phyloP scores from a whole-genome alignment of 2,888 invertebrate species.

The Aplocera efformata region DNA sequence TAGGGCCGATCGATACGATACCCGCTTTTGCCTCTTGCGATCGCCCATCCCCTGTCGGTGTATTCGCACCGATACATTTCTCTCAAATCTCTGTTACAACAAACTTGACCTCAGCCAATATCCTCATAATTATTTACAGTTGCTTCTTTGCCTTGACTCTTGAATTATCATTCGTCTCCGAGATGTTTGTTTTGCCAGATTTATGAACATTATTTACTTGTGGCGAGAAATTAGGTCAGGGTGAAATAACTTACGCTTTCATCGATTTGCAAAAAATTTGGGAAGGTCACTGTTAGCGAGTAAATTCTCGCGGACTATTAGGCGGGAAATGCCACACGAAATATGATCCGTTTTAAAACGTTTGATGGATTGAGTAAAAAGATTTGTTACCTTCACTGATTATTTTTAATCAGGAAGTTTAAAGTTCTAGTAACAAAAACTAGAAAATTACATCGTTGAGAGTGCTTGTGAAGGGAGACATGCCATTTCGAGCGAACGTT shows the following conservation, averaged over 20 bases:
- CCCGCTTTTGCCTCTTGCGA: conserved; percentile 65
- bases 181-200: conserved; percentile 13
- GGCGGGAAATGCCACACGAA: too few relatives aligned
- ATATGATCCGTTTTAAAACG: too few relatives aligned
- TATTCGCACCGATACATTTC: conserved; percentile 44
- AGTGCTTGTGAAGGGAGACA: conserved; percentile 13
- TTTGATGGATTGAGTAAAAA: too few relatives aligned
- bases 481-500: conserved; percentile 19
- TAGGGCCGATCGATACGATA: conserved; percentile 78
- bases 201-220: conserved; percentile 24
- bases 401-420: too few relatives aligned
- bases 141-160: conserved; percentile 7
- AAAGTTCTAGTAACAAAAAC: too few relatives aligned
- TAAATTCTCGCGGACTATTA: conserved; percentile 8
- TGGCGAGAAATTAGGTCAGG: conserved; percentile 32
- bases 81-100: conserved; percentile 28
- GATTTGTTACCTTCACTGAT: too few relatives aligned
- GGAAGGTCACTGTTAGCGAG: conserved; percentile 16
- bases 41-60: conserved; percentile 53
- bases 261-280: conserved; percentile 21
- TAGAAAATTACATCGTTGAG: too few relatives aligned
- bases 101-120: conserved; percentile 21
- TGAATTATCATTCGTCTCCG: conserved; percentile 8
- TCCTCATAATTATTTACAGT: conserved; percentile 8
- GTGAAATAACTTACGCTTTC: conserved; percentile 20